phyloP scores from a whole-genome alignment of 2,888 invertebrate species.

The Metopia argyrocephala region DNA sequence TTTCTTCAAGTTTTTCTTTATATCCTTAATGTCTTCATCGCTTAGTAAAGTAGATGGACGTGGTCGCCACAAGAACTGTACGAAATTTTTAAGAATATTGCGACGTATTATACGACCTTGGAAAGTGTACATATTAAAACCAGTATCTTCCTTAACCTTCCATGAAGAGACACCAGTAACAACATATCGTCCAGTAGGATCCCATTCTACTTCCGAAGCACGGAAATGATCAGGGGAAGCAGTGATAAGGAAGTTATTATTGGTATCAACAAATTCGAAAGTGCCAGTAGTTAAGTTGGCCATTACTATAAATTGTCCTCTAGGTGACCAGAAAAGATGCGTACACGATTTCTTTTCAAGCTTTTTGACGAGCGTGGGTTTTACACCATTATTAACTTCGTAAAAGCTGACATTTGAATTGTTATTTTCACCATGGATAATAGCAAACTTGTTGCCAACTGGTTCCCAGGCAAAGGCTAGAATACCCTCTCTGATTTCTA shows the following conservation, averaged over 20 bases:
- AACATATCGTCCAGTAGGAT: slow-evolving; percentile 98
- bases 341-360: slow-evolving; percentile 93
- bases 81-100: slow-evolving; percentile 94
- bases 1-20: slow-evolving; percentile 98
- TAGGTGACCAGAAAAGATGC: slow-evolving; percentile 96
- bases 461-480: slow-evolving; percentile 99
- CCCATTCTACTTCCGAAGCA: slow-evolving; percentile 98
- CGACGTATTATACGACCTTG: slow-evolving; percentile 88
- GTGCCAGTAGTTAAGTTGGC: slow-evolving; percentile 94
- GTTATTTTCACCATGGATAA: slow-evolving; percentile 93
- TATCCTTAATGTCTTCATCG: slow-evolving; percentile 93
- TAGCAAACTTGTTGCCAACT: slow-evolving; percentile 95
- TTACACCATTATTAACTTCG: slow-evolving; percentile 92
- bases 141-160: slow-evolving; percentile 95
- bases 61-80: slow-evolving; percentile 97
- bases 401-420: slow-evolving; percentile 94
- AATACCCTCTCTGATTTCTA: slow-evolving; percentile 95
- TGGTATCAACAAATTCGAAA: slow-evolving; percentile 95
- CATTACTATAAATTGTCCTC: slow-evolving; percentile 95
- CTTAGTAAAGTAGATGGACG: slow-evolving; percentile 91
- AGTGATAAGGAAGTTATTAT: slow-evolving; percentile 96
- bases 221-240: slow-evolving; percentile 95
- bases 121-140: slow-evolving; percentile 99
- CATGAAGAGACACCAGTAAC: slow-evolving; percentile 96
- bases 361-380: slow-evolving; percentile 92